Evolutionary conservation across 2,113 vertebrate species (phyloP), one percentile per base, ranked within the genome.

Genomic region (Vulpes ferrilata): DNA sequence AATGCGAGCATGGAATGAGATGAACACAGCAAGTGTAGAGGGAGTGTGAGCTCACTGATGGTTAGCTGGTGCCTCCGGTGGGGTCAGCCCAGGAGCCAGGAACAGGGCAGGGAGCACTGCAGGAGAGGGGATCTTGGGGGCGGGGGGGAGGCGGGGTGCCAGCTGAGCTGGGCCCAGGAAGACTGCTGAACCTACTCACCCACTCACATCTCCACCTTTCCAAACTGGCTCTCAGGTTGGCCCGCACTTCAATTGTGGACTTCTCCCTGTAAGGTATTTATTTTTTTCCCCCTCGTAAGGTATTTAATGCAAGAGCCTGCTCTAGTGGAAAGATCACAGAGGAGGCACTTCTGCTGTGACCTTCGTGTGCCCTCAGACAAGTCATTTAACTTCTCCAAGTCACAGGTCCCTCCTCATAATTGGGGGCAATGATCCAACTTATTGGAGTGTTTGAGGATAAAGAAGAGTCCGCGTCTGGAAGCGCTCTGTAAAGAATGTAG

Each of bases 31-130:
- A 5, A 67, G 62, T 65, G 32, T 1, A 25, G 71, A 32, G 30
- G 16, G 53, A 16, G 30, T 5, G 4, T 0, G 6, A 8, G 5
- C 3, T 12, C 12, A 5, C 5, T 35, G 11, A 15, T 1, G 0
- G 22, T 5, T 32, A 1, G 2, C 5, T 2, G 19, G 13, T 16
- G n/a, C 76, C 55, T 15, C 30, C 82, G 55, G 32, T 32, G 38
- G 30, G 65, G 27, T 51, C 80, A 32, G 8, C 35, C 30, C n/a
- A 8, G 80, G 57, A 67, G 17, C 0, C 43, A 43, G 43, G 43
- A 43, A 43, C 43, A 43, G 0, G 57, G 17, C 25, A 82, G 38
- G 13, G 9, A 59, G 22, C 74, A 5, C 38, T 25, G 30, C 65
- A 64, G 51, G 74, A 19, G 9, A 43, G 27, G 25, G n/a, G 0